phyloP scores from a whole-genome alignment of 2,113 vertebrate species.

The Numenius arquata region DNA sequence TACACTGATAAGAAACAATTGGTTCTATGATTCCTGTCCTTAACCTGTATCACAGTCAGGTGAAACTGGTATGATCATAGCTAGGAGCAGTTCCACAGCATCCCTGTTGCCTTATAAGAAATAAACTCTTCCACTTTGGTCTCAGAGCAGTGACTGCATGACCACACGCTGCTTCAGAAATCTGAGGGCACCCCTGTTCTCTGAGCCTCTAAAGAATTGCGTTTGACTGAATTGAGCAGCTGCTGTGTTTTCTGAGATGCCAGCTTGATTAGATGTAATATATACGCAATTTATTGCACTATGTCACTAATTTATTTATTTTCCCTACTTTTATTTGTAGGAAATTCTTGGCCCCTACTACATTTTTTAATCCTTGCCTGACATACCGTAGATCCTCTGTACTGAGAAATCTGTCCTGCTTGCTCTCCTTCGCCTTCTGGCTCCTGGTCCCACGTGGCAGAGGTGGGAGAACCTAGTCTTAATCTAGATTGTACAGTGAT shows the following conservation, averaged over 20 bases:
- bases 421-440: not conserved
- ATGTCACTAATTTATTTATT: not conserved
- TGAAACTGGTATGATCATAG: not conserved
- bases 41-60: not conserved
- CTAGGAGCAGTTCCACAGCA: not conserved
- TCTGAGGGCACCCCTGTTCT: not conserved
- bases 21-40: not conserved
- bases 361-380: not conserved
- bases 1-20: not conserved
- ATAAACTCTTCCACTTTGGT: not conserved
- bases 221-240: constrained; percentile 12
- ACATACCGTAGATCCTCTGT: not conserved
- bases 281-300: not conserved
- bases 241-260: constrained; percentile 1
- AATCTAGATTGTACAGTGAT: not conserved
- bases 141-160: not conserved
- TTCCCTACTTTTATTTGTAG: not conserved
- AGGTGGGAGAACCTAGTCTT: not conserved
- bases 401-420: not conserved
- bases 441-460: not conserved
- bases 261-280: not conserved
- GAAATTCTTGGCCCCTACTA: not conserved
- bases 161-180: not conserved
- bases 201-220: not conserved
- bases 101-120: not conserved